These are phyloP conservation scores for Spodoptera picta DNA, from an alignment of 2,888 invertebrate genomes.

Conservation along the genomic window DNA sequence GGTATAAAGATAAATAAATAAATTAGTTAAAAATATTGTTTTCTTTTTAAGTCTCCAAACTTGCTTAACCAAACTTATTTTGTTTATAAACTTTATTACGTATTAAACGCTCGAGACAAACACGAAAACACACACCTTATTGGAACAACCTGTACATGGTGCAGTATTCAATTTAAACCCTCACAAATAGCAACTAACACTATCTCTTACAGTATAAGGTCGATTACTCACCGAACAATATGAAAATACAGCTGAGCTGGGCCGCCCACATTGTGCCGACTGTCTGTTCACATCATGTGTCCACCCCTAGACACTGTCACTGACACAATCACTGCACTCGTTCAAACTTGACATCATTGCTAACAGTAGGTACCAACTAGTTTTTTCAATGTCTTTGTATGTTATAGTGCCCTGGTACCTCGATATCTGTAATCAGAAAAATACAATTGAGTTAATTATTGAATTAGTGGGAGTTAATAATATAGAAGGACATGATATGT, in stretches of 20 bases:
- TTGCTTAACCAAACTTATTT: no score
- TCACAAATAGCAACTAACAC: neutral
- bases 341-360: conserved; percentile 36
- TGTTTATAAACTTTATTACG: no score
- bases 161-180: no score
- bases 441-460: neutral
- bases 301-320: conserved; percentile 69
- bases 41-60: no score
- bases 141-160: no score
- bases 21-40: no score
- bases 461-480: no score
- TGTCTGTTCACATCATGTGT: conserved; percentile 79
- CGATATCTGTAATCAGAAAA: conserved; percentile 41
- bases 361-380: conserved; percentile 29
- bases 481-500: no score
- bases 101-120: no score
- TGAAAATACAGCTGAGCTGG: conserved; percentile 83
- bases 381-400: neutral
- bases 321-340: conserved; percentile 52
- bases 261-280: conserved; percentile 82
- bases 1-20: no score
- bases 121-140: no score
- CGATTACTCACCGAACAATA: conserved; percentile 82
- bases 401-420: neutral
- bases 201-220: neutral